phyloP scores from a whole-genome alignment of 2,888 invertebrate species.

The Volucella inflata region DNA sequence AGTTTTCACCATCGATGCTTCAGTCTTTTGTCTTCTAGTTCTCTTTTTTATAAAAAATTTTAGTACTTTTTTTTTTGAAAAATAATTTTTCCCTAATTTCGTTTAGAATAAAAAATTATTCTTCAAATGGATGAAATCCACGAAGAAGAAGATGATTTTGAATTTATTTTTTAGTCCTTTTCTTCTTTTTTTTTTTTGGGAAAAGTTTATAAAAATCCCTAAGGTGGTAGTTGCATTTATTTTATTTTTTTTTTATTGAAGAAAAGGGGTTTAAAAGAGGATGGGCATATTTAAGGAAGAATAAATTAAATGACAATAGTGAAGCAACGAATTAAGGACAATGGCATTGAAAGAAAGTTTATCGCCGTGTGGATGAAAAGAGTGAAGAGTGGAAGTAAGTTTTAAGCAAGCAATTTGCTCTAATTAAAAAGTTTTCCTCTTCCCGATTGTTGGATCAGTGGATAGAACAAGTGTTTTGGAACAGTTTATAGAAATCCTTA shows the following conservation, averaged over 20 bases:
- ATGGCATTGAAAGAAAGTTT: not conserved
- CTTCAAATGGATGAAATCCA: too few relatives aligned
- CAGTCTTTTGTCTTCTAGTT: constrained; percentile 1
- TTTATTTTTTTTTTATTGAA: too few relatives aligned
- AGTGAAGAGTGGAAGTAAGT: constrained; percentile 4
- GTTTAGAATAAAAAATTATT: not conserved
- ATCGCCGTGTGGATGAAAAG: constrained; percentile 2
- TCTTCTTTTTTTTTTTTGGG: too few relatives aligned
- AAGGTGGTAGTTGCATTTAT: too few relatives aligned
- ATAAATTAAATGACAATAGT: constrained; percentile 35
- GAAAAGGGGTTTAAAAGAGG: not conserved
- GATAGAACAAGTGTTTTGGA: constrained; percentile 26
- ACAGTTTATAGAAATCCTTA: constrained; percentile 14
- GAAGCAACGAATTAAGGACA: constrained; percentile 14
- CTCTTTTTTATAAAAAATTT: too few relatives aligned
- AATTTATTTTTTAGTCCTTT: too few relatives aligned
- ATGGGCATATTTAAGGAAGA: not conserved
- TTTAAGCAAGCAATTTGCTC: constrained; percentile 65
- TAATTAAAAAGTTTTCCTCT: constrained; percentile 60
- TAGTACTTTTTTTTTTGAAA: not conserved
- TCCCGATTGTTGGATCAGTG: not conserved
- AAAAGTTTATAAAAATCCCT: too few relatives aligned
- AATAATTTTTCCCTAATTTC: not conserved
- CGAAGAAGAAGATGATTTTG: too few relatives aligned
- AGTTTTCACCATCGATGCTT: not conserved